phyloP scores from a whole-genome alignment of 1,140 invertebrate species.

The Drosophila prosaltans region DNA sequence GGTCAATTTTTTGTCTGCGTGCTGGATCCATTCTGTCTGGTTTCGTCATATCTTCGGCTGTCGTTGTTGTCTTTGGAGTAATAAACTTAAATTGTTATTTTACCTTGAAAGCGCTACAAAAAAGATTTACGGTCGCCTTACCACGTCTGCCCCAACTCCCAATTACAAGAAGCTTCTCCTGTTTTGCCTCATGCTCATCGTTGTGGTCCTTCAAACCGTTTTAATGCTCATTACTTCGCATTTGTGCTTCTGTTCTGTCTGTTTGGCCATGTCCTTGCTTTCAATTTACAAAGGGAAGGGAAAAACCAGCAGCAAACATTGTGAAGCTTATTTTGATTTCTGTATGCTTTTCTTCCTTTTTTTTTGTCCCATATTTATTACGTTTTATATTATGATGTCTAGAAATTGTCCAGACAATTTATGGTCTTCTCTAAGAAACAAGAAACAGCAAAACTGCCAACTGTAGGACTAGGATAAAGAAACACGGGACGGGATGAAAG shows the following conservation, averaged over 20 bases:
- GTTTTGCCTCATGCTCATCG: not conserved
- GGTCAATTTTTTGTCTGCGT: not conserved
- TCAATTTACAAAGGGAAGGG: constrained; percentile 36
- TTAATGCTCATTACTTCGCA: constrained; percentile 76
- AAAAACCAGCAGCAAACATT: constrained; percentile 30
- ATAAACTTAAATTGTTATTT: constrained; percentile 81
- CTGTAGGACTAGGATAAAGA: not conserved
- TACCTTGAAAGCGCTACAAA: constrained; percentile 77
- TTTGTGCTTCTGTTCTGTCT: constrained; percentile 43
- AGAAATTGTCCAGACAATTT: constrained; percentile 70
- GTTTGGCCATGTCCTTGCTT: constrained; percentile 1
- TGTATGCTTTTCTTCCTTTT: constrained; percentile 39
- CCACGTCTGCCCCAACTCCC: constrained; percentile 36
- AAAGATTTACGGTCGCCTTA: constrained; percentile 69
- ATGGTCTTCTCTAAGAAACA: constrained; percentile 43
- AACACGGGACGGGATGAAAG: not conserved
- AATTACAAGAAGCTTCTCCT: too few relatives aligned
- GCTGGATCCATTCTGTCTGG: constrained; percentile 5
- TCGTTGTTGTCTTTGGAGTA: constrained; percentile 55
- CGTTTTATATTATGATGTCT: constrained; percentile 74
- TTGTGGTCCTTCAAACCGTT: constrained; percentile 56
- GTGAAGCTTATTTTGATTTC: constrained; percentile 73
- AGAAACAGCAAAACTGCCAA: constrained; percentile 7
- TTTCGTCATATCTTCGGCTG: constrained; percentile 6
- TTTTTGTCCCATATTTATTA: constrained; percentile 68